A percentile compares a stretch with the other conserved stretches of the same genome.
Evolutionary conservation across 2,888 invertebrate species (phyloP).

Genomic region (Trypoxylon attenuatum): DNA sequence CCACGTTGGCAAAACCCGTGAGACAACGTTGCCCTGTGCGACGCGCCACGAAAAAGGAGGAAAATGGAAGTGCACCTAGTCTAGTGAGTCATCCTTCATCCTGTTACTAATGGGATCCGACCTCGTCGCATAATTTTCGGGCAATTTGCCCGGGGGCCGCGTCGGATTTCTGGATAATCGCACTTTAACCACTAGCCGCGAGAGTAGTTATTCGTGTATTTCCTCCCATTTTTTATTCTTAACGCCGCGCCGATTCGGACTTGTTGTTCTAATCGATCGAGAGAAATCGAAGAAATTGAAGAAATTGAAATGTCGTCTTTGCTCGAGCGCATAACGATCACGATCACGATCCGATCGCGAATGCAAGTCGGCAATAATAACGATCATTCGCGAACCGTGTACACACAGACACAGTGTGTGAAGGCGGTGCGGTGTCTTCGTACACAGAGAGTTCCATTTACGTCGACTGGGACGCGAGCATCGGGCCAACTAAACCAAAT

Average conservation of each 20-base stretch:
- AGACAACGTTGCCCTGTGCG: slow-evolving; percentile 18
- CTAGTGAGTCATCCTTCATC: slow-evolving; percentile 50
- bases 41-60: slow-evolving; percentile 21
- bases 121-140: slow-evolving; percentile 17
- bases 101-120: slow-evolving; percentile 44
- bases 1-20: slow-evolving; percentile 44
- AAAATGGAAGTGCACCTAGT: slow-evolving; percentile 33
- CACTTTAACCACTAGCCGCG: too few relatives aligned
- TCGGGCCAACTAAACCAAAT: slow-evolving; percentile 21
- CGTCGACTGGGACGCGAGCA: background rate
- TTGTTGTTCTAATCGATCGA: too few relatives aligned
- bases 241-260: too few relatives aligned
- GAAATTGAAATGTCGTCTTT: slow-evolving; percentile 42
- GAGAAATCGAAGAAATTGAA: slow-evolving; percentile 10
- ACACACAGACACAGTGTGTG: slow-evolving; percentile 2
- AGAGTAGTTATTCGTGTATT: too few relatives aligned
- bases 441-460: slow-evolving; percentile 34
- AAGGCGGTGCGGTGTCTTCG: background rate
- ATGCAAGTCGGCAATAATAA: slow-evolving; percentile 33
- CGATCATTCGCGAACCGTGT: slow-evolving; percentile 26
- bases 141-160: slow-evolving; percentile 8
- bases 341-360: slow-evolving; percentile 12
- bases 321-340: slow-evolving; percentile 31
- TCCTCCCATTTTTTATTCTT: too few relatives aligned
- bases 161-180: slow-evolving; percentile 18